phyloP scores from a whole-genome alignment of 2,797 vertebrate genomes.

The Smutsia temminckii region DNA sequence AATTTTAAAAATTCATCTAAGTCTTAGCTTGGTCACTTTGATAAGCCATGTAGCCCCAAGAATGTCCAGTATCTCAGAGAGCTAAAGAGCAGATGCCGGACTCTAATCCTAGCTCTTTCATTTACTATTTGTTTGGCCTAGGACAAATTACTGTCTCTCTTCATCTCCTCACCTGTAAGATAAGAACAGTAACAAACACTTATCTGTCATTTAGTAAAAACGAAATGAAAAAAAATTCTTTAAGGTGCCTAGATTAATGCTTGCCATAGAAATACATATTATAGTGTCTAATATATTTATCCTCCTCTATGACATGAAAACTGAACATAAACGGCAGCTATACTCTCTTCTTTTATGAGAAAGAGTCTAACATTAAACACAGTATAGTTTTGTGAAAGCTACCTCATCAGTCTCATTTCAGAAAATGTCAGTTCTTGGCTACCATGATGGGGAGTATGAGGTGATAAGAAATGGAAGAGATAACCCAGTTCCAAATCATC shows the following conservation, averaged over 20 bases:
- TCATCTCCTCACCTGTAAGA: not conserved
- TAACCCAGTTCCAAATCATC: not conserved
- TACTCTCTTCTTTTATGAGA: constrained; percentile 12
- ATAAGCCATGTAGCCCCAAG: not conserved
- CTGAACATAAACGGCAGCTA: not conserved
- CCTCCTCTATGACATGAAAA: not conserved
- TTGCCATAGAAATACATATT: not conserved
- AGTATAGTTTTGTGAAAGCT: not conserved
- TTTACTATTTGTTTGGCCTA: not conserved
- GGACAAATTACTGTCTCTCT: not conserved
- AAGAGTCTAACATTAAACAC: constrained; percentile 30
- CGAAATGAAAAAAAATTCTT: not conserved
- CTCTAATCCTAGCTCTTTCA: not conserved
- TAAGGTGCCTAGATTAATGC: not conserved
- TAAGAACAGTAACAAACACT: not conserved
- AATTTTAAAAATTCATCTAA: not conserved
- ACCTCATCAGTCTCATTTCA: not conserved
- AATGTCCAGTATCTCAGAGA: not conserved
- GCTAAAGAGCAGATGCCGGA: not conserved
- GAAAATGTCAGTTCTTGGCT: not conserved
- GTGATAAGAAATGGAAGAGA: not conserved
- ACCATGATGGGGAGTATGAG: not conserved
- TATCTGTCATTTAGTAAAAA: not conserved
- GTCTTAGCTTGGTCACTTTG: not conserved
- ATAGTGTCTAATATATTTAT: not conserved